Percentiles rank a stretch among this genome's conserved stretches.
Evolutionary conservation across 2,888 invertebrate genomes (phyloP).

Genomic region (Sarcophaga caerulescens): DNA sequence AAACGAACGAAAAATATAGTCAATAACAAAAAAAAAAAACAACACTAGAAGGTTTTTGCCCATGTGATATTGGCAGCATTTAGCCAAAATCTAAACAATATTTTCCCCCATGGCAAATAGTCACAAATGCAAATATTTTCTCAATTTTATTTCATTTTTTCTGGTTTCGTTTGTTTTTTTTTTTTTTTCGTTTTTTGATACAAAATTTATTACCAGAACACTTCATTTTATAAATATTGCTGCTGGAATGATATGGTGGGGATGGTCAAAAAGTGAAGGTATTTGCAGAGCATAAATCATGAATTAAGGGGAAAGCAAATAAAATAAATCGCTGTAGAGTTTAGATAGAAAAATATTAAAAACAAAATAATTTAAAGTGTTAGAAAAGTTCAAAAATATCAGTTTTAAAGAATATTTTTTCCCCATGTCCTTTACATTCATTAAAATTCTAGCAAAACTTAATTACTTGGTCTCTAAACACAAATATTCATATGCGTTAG

Average conservation of each 20-base stretch:
- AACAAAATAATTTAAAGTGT: too few relatives aligned
- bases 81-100: conserved; percentile 54
- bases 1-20: too few relatives aligned
- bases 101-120: conserved; percentile 39
- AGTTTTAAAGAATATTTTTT: too few relatives aligned
- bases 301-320: not conserved
- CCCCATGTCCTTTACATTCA: not conserved
- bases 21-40: not conserved
- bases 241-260: not conserved
- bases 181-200: not conserved
- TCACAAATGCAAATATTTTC: conserved; percentile 32
- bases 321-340: not conserved
- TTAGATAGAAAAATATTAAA: too few relatives aligned
- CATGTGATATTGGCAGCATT: conserved; percentile 44
- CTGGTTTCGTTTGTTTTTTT: not conserved
- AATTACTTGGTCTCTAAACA: not conserved
- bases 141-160: not conserved
- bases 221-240: not conserved
- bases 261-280: not conserved
- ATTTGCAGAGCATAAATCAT: not conserved
- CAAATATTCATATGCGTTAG: not conserved
- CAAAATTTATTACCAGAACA: conserved; percentile 7
- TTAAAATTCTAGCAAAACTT: not conserved
- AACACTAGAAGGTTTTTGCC: conserved; percentile 28
- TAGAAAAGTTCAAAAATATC: too few relatives aligned